phyloP scores from a whole-genome alignment of 2,888 invertebrate genomes.

The Prenolepis imparis region DNA sequence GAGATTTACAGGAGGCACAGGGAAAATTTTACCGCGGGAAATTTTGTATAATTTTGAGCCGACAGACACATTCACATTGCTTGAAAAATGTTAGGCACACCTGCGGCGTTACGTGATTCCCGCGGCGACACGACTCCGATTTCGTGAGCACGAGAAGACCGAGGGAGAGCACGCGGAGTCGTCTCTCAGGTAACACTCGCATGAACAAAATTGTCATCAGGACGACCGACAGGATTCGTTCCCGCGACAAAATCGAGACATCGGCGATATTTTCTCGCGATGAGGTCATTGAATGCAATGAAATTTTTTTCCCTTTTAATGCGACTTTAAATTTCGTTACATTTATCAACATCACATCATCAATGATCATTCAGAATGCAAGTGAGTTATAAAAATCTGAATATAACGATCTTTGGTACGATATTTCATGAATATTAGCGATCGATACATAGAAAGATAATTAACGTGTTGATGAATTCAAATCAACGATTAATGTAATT shows the following conservation, averaged over 20 bases:
- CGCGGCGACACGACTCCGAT: conserved; percentile 67
- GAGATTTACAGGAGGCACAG: conserved; percentile 64
- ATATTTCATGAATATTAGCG: background rate
- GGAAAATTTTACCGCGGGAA: conserved; percentile 70
- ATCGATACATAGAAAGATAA: conserved; percentile 4
- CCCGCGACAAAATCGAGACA: conserved; percentile 32
- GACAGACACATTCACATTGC: conserved; percentile 68
- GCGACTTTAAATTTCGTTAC: conserved; percentile 42
- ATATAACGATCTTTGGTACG: background rate
- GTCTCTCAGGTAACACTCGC: conserved; percentile 14
- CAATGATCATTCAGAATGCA: conserved; percentile 21
- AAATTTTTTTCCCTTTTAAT: conserved; percentile 26
- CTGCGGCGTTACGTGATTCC: conserved; percentile 77
- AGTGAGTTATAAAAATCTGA: conserved; percentile 30
- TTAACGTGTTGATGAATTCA: background rate
- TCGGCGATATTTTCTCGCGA: conserved; percentile 24
- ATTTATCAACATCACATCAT: conserved; percentile 40
- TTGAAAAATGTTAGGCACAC: conserved; percentile 77
- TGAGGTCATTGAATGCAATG: conserved; percentile 29
- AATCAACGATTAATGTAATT: background rate
- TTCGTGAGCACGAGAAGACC: conserved; percentile 45
- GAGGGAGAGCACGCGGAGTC: conserved; percentile 45
- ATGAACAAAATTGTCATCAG: conserved; percentile 43
- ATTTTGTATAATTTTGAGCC: conserved; percentile 73
- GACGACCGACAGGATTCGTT: conserved; percentile 40